Percentiles rank a stretch among this genome's conserved stretches.
Evolutionary conservation across 2,797 vertebrate genomes (phyloP).

Genomic region (Catamblyrhynchus diadema): DNA sequence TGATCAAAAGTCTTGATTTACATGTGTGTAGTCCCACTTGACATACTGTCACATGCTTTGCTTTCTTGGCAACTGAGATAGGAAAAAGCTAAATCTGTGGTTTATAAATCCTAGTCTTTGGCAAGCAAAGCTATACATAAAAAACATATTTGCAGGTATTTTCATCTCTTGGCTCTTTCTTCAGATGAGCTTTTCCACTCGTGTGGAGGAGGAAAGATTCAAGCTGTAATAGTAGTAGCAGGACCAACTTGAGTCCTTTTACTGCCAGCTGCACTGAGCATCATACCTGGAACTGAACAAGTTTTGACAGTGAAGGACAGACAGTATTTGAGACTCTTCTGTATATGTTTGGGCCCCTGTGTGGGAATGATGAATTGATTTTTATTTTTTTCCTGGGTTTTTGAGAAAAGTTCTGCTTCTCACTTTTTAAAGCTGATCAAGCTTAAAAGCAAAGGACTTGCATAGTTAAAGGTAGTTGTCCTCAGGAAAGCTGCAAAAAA

Average conservation of each 20-base stretch:
- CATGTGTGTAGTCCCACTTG: neutral
- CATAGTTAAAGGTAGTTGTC: neutral
- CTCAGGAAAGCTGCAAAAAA: neutral
- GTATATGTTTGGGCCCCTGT: accelerated
- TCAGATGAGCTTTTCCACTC: neutral
- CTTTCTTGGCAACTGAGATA: neutral
- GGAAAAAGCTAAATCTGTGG: neutral
- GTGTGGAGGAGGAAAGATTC: neutral
- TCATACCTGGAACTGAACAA: neutral
- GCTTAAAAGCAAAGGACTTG: neutral
- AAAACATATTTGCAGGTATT: neutral
- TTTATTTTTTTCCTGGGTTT: neutral
- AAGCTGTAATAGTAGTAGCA: neutral
- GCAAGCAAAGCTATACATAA: neutral
- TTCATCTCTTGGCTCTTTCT: accelerated
- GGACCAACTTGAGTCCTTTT: neutral
- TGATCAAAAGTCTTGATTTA: neutral
- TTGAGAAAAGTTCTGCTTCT: neutral
- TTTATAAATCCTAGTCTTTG: neutral
- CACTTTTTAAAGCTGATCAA: neutral
- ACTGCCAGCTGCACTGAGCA: neutral
- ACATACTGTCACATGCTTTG: neutral
- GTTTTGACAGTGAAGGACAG: neutral
- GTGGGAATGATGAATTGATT: neutral
- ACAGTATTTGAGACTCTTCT: neutral